These are phyloP conservation scores for Lasaia peninsularis DNA, from an alignment of 1,140 invertebrate species.

Conservation along the genomic window DNA sequence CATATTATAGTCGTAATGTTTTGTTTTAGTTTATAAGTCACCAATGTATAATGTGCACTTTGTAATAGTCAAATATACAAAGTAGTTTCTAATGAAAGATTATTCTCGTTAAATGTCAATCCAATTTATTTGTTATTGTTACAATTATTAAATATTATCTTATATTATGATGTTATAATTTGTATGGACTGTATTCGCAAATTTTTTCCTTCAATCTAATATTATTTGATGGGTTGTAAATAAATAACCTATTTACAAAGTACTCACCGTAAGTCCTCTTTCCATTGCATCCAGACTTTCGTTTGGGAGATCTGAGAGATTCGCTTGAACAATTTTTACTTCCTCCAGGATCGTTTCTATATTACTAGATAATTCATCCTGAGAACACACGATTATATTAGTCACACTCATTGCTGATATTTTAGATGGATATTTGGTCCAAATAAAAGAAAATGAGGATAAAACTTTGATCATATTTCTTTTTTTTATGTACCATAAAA, in stretches of 20 bases:
- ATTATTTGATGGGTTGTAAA: not conserved
- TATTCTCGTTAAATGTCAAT: not conserved
- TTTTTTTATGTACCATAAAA: constrained; percentile 3
- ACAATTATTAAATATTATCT: not conserved
- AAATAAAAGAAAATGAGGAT: not conserved
- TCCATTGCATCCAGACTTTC: constrained; percentile 84
- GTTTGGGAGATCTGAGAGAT: constrained; percentile 81
- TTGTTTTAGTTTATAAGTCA: constrained; percentile 1
- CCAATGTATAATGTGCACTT: constrained; percentile 6
- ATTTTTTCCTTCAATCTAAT: not conserved
- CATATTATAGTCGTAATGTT: not conserved
- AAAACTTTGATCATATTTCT: not conserved
- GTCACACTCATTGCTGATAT: constrained; percentile 30
- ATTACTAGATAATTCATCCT: constrained; percentile 83
- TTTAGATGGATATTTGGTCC: constrained; percentile 4
- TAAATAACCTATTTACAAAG: constrained; percentile 40
- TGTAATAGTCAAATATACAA: not conserved
- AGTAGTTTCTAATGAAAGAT: not conserved
- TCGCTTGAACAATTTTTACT: constrained; percentile 81
- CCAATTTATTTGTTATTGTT: not conserved
- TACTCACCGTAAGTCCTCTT: constrained; percentile 82
- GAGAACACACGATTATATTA: constrained; percentile 72
- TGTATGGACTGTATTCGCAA: no score
- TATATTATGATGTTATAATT: no score
- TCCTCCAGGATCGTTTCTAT: constrained; percentile 81